Evolutionary conservation across 2,888 invertebrate species (phyloP).

Genomic region (Melanchra persicariae): DNA sequence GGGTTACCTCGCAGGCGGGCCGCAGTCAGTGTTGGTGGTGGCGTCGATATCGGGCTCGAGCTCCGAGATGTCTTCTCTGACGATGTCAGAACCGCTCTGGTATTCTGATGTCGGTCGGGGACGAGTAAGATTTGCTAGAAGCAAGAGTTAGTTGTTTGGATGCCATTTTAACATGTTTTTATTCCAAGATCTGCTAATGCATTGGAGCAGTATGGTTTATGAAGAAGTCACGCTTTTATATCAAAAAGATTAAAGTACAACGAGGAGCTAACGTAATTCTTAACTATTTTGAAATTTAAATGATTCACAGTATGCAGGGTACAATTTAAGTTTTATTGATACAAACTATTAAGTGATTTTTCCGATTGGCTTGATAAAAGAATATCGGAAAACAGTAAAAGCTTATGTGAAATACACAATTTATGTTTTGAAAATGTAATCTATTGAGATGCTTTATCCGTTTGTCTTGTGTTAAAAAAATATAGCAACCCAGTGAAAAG

Average conservation of each 20-base stretch:
- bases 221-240: not conserved
- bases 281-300: not conserved
- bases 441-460: not conserved
- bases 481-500: too few relatives aligned
- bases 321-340: not conserved
- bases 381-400: too few relatives aligned
- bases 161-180: not conserved
- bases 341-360: not conserved
- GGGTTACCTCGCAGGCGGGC: constrained; percentile 92
- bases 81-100: constrained; percentile 89
- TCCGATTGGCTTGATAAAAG: not conserved
- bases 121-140: constrained; percentile 83
- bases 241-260: not conserved
- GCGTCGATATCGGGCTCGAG: constrained; percentile 88
- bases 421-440: too few relatives aligned
- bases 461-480: not conserved
- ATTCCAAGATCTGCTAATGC: not conserved
- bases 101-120: constrained; percentile 87
- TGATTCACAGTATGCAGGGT: not conserved
- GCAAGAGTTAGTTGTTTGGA: not conserved
- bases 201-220: not conserved
- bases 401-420: too few relatives aligned
- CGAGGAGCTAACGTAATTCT: not conserved
- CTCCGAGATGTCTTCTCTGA: constrained; percentile 91
- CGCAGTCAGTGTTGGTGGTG: constrained; percentile 89